Percentiles rank a stretch among this genome's conserved stretches.
These are phyloP conservation scores for Craterocephalus amniculus DNA, from an alignment of 2,797 vertebrate genomes.

Conservation along the genomic window DNA sequence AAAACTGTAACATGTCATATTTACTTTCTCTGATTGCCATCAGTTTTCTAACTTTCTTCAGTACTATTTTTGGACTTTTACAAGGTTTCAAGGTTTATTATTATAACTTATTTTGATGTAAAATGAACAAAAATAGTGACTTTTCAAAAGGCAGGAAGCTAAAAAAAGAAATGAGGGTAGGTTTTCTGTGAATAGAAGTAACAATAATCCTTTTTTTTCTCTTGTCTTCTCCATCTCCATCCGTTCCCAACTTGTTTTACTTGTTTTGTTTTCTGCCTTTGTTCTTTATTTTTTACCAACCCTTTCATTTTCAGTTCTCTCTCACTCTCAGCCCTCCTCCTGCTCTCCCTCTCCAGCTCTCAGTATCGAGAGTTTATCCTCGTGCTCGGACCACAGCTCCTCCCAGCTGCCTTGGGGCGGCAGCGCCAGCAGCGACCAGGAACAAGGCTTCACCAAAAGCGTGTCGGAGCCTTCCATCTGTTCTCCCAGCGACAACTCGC, in stretches of 20 bases:
- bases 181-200: constrained; percentile 13
- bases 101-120: not conserved
- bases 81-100: not conserved
- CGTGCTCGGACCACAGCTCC: constrained; percentile 84
- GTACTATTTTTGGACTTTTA: not conserved
- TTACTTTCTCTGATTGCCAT: no score
- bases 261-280: constrained; percentile 32
- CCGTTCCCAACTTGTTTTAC: constrained; percentile 21
- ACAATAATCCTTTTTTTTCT: constrained; percentile 12
- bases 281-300: constrained; percentile 19
- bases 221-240: constrained; percentile 19
- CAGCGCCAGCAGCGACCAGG: constrained; percentile 68
- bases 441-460: constrained; percentile 89
- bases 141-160: not conserved
- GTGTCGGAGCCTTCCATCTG: constrained; percentile 92
- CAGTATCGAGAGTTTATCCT: constrained; percentile 92
- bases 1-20: not conserved
- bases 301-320: constrained; percentile 78
- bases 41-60: not conserved
- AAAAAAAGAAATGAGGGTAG: not conserved
- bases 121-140: not conserved
- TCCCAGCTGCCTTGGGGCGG: constrained; percentile 69
- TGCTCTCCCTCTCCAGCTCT: constrained; percentile 91
- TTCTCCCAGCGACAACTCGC: constrained; percentile 62
- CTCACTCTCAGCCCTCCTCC: constrained; percentile 89